Base-by-base conservation (phyloP, 2,797 vertebrate genomes). In the Tenualosa ilisha region DNA sequence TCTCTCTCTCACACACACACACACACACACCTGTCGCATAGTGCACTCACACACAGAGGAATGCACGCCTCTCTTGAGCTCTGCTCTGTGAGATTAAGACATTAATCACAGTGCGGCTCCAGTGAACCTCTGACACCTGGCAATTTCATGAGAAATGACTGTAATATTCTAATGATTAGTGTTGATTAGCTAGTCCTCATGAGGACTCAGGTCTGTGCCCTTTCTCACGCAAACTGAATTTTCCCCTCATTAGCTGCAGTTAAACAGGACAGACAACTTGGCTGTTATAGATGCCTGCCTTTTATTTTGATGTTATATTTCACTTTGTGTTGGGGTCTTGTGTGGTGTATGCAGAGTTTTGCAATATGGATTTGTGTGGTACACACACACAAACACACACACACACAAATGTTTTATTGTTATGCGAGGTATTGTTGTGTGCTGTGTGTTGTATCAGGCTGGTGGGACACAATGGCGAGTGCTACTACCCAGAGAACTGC, bases 401-500 rank as follows among this genome's bases (percentile, higher is more conserved):
- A 59, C 20, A 59, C 56, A 59, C 56, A 59, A 6, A 59, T 54
- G 13, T 0, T 54, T 7, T 65, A 22, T 11, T 83, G 84, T 83
- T 43, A 79, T 83, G 13, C 83, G 79, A 83, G 22, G 75, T 40
- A 3, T 31, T 81, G 53, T 37, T 37, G 9, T 50, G 54, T 83
- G 9, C n/a, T 87, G 68, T 83, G 1, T 85, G 17, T 81, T 83
- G 24, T 51, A 40, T 26, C 88, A 96, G 96, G 88, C 88, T 96
- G 87, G 94, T 96, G 65, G 92, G 94, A 87, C 96, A 96, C 88
- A 92, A 94, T 68, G 94, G 94, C 3, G 96, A 97, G 87, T 99
- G 98, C 89, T 99, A 97, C 90, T 95, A 97, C 92, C 98, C 98
- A 83, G 97, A 99, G 88, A 99, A 97, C 91, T 99, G 98, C 86